Evolutionary conservation across 2,888 invertebrate genomes (phyloP).

Genomic region (Apamea sordens): DNA sequence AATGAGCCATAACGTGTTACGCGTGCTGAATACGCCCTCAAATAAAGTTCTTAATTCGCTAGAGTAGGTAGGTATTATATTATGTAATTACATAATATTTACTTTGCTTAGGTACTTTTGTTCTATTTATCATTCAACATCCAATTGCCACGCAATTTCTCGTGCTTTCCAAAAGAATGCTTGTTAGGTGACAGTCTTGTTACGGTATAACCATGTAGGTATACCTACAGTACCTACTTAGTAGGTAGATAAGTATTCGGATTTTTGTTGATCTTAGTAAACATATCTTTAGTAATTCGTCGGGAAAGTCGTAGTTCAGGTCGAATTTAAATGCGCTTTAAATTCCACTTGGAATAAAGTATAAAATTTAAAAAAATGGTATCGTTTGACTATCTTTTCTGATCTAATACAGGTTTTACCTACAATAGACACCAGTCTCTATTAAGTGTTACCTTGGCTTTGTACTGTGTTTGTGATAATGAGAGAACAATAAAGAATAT

Average conservation of each 20-base stretch:
- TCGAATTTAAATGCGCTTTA: neutral
- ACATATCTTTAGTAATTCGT: conserved; percentile 9
- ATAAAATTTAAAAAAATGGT: neutral
- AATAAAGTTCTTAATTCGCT: neutral
- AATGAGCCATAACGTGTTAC: neutral
- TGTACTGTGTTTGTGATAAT: too few relatives aligned
- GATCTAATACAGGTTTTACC: too few relatives aligned
- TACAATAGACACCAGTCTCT: too few relatives aligned
- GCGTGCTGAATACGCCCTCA: conserved; percentile 31
- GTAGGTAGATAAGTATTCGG: neutral
- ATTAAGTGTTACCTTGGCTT: too few relatives aligned
- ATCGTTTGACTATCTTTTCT: neutral
- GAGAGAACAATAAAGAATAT: too few relatives aligned
- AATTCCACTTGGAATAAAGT: neutral
- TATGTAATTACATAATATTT: conserved; percentile 9
- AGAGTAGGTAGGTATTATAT: neutral
- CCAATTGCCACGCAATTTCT: conserved; percentile 1
- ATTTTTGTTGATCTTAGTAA: conserved; percentile 8
- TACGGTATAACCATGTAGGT: neutral
- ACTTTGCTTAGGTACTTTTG: conserved; percentile 18
- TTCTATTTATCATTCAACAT: conserved; percentile 8
- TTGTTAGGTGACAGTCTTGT: conserved; percentile 24
- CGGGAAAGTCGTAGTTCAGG: neutral
- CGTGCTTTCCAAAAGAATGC: conserved; percentile 30
- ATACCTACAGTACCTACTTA: neutral